Percentiles rank a stretch among this genome's conserved stretches.
These are phyloP conservation scores for Pyrochroa serraticornis DNA, from an alignment of 2,888 invertebrate genomes.

Conservation along the genomic window DNA sequence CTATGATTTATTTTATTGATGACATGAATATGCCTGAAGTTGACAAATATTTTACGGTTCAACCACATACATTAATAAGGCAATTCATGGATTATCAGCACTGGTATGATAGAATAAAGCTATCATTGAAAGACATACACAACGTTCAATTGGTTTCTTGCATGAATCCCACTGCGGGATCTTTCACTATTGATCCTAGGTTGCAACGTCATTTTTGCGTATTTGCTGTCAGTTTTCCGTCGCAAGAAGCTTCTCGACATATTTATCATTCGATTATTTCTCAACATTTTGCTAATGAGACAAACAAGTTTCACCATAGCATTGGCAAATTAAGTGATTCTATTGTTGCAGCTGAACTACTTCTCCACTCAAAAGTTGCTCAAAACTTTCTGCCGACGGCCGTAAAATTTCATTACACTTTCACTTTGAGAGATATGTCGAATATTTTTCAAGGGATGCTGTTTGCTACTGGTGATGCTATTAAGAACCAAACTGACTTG, in stretches of 20 bases:
- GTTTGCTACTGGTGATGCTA: constrained; percentile 74
- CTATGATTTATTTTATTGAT: constrained; percentile 92
- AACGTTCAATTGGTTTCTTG: constrained; percentile 93
- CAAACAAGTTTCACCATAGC: constrained; percentile 68
- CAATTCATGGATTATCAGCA: constrained; percentile 94
- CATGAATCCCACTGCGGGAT: constrained; percentile 97
- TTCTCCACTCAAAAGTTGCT: constrained; percentile 77
- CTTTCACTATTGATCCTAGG: constrained; percentile 90
- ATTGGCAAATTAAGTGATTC: constrained; percentile 66
- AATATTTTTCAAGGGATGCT: constrained; percentile 94
- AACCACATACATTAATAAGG: constrained; percentile 90
- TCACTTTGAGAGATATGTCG: constrained; percentile 89
- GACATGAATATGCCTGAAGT: constrained; percentile 98
- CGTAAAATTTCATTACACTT: constrained; percentile 92
- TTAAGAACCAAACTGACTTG: constrained; percentile 72
- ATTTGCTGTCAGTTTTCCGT: constrained; percentile 88
- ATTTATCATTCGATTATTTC: constrained; percentile 85
- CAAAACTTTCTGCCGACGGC: constrained; percentile 88
- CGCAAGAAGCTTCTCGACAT: constrained; percentile 77
- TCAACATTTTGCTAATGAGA: constrained; percentile 72
- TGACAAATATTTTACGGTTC: constrained; percentile 92
- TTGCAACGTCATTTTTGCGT: constrained; percentile 88
- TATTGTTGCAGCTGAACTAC: constrained; percentile 75
- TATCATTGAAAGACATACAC: constrained; percentile 87
- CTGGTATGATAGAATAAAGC: constrained; percentile 91